Percentiles rank a stretch among this genome's conserved stretches.
These are phyloP conservation scores for Lissonota sp. DNA, from an alignment of 2,888 invertebrate genomes.

Conservation along the genomic window DNA sequence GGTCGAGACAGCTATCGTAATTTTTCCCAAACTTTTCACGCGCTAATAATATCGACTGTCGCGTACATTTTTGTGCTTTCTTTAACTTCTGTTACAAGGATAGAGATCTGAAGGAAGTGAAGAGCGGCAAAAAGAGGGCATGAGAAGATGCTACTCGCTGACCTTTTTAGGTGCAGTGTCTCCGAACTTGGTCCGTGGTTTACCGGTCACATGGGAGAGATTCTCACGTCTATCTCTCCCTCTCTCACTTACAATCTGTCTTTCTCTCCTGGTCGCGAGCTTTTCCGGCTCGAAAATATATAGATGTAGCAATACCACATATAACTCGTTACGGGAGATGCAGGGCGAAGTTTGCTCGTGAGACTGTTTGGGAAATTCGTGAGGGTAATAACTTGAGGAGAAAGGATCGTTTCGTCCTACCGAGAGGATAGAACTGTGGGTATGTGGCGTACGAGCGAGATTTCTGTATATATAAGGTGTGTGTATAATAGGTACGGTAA, in stretches of 20 bases:
- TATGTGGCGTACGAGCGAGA: constrained; percentile 61
- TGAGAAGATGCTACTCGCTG: neutral
- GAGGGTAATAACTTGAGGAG: constrained; percentile 65
- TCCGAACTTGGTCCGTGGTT: constrained; percentile 55
- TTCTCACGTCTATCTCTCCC: constrained; percentile 16
- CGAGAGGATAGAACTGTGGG: constrained; percentile 26
- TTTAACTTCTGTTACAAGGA: constrained; percentile 4
- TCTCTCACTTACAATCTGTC: neutral
- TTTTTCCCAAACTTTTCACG: constrained; percentile 10
- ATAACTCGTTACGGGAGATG: constrained; percentile 65
- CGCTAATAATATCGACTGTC: constrained; percentile 32
- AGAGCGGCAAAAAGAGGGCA: constrained; percentile 31
- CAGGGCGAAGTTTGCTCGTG: constrained; percentile 48
- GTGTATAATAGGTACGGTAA: neutral
- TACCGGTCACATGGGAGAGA: constrained; percentile 25
- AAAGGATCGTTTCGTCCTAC: constrained; percentile 62
- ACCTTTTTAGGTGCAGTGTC: constrained; percentile 22
- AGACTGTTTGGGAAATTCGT: constrained; percentile 57
- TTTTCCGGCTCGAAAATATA: neutral
- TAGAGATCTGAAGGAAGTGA: neutral
- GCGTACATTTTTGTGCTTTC: constrained; percentile 19
- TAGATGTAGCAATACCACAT: constrained; percentile 23
- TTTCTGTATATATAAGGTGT: too few relatives aligned
- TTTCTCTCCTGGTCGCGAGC: neutral
- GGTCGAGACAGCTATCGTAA: constrained; percentile 12